Base-by-base conservation (phyloP, 1,140 invertebrate species). In the Lysiphlebus fabarum region DNA sequence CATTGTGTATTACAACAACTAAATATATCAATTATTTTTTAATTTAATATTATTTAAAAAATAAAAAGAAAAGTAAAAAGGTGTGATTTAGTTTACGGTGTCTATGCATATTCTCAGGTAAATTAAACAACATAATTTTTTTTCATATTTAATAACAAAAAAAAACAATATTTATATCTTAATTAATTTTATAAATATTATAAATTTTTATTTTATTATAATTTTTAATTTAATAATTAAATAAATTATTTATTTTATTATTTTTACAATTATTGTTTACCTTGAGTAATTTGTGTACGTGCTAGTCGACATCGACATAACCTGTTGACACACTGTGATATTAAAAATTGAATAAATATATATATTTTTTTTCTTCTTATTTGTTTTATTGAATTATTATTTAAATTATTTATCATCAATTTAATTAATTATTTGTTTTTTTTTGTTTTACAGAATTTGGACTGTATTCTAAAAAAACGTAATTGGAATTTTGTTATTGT, bases 61-160 rank as follows among this genome's bases (percentile, higher is more conserved):
- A n/a, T n/a, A n/a, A n/a, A n/a, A n/a, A n/a, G n/a, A n/a, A n/a
- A n/a, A n/a, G n/a, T n/a, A n/a, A n/a, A n/a, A n/a, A n/a, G 70
- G 34, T 74, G 72, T 70, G 72, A 74, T 64, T n/a, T 67, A 69
- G 65, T 70, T 65, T 69, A 64, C 68, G 67, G 73, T 70, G 75
- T 71, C 68, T 77, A 77, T 77, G 75, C 73, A 75, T 77, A 77
- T 72, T 68, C 65, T 66, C 70, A 76, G 75, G 75, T 77, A 73
- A 71, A 51, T 41, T 43, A 26, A 26, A 26, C 17, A 26, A 26
- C 4, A 26, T 2, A 26, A n/a, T n/a, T n/a, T n/a, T 26, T 26
- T 26, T 26, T 4, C 1, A 26, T 1, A 1, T 26, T 26, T 4
- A 26, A 26, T 26, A 26, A 26, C 17, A 26, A 26, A 26, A 26